Percentiles rank a stretch among this genome's conserved stretches.
Evolutionary conservation across 2,113 vertebrate species (phyloP).

Genomic region (Protomyctophum bolini): DNA sequence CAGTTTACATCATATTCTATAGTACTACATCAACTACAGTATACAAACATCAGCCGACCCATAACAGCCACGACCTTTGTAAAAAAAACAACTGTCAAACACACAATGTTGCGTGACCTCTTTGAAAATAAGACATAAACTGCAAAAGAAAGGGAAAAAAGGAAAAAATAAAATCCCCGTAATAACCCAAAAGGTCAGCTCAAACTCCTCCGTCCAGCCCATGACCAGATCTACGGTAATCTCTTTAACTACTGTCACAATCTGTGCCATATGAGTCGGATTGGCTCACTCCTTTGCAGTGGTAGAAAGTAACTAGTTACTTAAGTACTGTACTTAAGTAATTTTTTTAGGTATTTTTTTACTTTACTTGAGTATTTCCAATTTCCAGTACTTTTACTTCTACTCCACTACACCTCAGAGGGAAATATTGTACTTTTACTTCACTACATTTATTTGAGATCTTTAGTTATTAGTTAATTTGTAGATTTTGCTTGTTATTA

Average conservation of each 20-base stretch:
- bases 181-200: conserved; percentile 14
- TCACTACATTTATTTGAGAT: too few relatives aligned
- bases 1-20: too few relatives aligned
- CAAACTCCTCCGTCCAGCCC: not conserved
- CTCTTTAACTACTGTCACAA: conserved; percentile 44
- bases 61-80: conserved; percentile 32
- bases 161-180: conserved; percentile 18
- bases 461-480: too few relatives aligned
- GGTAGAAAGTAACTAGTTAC: too few relatives aligned
- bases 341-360: too few relatives aligned
- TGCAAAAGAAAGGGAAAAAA: too few relatives aligned
- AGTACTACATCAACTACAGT: conserved; percentile 37
- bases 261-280: conserved; percentile 26
- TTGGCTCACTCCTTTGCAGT: conserved; percentile 36
- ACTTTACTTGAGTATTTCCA: too few relatives aligned
- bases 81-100: conserved; percentile 15
- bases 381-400: too few relatives aligned
- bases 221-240: conserved; percentile 24
- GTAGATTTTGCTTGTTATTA: too few relatives aligned
- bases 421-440: too few relatives aligned
- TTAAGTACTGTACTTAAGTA: too few relatives aligned
- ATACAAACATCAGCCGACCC: conserved; percentile 40
- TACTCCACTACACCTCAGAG: too few relatives aligned
- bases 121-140: conserved; percentile 27
- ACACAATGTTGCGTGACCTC: conserved; percentile 39